Conservation (phyloP, 2,888 invertebrate species). For the Conistra vaccinii region DNA sequence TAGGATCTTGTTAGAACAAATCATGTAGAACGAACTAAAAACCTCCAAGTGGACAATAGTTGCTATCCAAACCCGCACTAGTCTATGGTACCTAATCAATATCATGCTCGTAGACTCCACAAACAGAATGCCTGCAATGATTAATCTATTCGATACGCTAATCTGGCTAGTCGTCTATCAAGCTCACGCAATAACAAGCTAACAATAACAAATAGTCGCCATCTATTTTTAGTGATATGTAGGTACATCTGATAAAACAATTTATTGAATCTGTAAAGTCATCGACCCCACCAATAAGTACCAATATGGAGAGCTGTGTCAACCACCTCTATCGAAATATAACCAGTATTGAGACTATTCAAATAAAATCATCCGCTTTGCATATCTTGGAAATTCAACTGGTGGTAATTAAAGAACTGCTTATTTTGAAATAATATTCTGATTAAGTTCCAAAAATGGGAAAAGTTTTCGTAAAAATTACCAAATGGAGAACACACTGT, state of each 20-base stretch:
- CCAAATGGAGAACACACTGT: too few species aligned
- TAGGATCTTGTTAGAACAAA: neutral
- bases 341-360: conserved; percentile 27
- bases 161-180: conserved; percentile 11
- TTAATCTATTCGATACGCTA: neutral
- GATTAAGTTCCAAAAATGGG: too few species aligned
- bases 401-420: neutral
- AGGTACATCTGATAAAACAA: conserved; percentile 16
- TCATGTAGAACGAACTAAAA: neutral
- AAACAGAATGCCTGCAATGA: conserved; percentile 6
- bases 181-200: conserved; percentile 4
- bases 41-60: neutral
- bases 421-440: too few species aligned
- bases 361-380: conserved; percentile 17
- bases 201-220: neutral
- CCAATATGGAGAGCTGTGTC: conserved; percentile 21
- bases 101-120: neutral
- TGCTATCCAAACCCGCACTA: neutral
- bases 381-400: neutral
- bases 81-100: neutral
- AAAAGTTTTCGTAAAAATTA: too few species aligned
- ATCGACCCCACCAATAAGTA: conserved; percentile 36
- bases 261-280: conserved; percentile 35
- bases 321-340: conserved; percentile 14
- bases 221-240: neutral